phyloP scores from a whole-genome alignment of 2,888 invertebrate species.

The Drosophila silvestris region DNA sequence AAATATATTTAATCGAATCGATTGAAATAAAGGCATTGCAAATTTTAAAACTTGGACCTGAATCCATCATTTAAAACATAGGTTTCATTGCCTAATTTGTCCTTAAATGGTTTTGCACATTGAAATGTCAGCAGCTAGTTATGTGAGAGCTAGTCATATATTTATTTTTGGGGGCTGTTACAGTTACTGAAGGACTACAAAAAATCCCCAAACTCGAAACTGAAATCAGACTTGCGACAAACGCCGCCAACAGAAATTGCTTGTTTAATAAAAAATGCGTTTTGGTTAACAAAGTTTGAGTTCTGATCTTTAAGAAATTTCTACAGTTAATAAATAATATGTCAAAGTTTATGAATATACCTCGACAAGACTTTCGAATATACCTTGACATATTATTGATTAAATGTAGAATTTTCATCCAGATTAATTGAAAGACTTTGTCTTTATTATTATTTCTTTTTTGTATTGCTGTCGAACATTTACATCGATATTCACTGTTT shows the following conservation, averaged over 20 bases:
- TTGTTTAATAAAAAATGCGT: neutral
- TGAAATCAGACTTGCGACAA: neutral
- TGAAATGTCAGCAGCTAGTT: too few species aligned
- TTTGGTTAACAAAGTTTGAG: neutral
- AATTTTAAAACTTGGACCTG: neutral
- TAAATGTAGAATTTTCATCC: neutral
- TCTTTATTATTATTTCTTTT: neutral
- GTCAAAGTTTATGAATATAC: neutral
- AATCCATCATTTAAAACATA: neutral
- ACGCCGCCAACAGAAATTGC: neutral
- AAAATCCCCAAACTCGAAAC: neutral
- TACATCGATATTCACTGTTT: neutral
- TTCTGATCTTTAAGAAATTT: neutral
- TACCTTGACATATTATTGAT: neutral
- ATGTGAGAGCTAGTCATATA: fast-evolving
- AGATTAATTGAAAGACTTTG: neutral
- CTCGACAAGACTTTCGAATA: neutral
- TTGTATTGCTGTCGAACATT: neutral
- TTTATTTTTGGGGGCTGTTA: too few species aligned
- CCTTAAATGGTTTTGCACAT: too few species aligned
- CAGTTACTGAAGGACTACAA: too few species aligned
- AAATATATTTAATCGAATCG: neutral
- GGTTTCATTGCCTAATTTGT: too few species aligned
- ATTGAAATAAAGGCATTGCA: neutral
- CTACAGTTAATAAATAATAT: neutral